Base-by-base conservation (phyloP, 1,140 invertebrate species). In the Macrobrachium nipponense region DNA sequence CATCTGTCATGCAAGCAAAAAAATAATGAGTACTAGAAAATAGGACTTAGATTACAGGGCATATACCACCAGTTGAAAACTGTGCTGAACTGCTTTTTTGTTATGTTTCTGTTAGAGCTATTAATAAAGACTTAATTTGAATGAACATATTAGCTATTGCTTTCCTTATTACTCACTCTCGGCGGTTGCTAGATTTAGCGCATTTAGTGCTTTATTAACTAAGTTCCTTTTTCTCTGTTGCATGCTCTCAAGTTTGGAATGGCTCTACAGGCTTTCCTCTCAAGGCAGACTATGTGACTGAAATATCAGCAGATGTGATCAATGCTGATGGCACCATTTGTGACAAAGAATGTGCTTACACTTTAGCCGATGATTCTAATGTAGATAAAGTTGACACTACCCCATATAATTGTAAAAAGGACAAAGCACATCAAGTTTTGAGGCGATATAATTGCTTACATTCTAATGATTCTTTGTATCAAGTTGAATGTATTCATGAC, bases 261-360 rank as follows among this genome's bases (percentile, higher is more conserved):
- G 64, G 64, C 17, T 68, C 64, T 20, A 27, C 64, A 68, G 64
- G 64, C 27, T 68, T 68, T 68, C 64, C 27, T 68, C 64, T 68
- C n/a, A 68, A 20, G 64, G n/a, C n/a, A 27, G 27, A n/a, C 27
- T 20, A 68, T 68, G 12, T 14, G 64, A 68, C 64, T 68, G 27
- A n/a, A n/a, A 20, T 68, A 68, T 68, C 64, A 11, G 18, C 64
- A 6, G 17, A 27, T 68, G 64, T 68, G 12, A 20, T 20, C 27
- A 68, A 68, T 68, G 64, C 64, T n/a, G 64, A 68, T 68, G 64
- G 64, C n/a, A 68, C 64, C 11, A 68, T 68, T n/a, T 68, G 64
- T 68, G 64, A 27, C 27, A 27, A 68, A 68, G 64, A 68, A 27
- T 68, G 64, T 17, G 64, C 64, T 68, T 68, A 68, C 64, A 68